Percentiles rank a stretch among this genome's conserved stretches.
phyloP scores from a whole-genome alignment of 2,113 vertebrate genomes.

The Anarrhichthys ocellatus region DNA sequence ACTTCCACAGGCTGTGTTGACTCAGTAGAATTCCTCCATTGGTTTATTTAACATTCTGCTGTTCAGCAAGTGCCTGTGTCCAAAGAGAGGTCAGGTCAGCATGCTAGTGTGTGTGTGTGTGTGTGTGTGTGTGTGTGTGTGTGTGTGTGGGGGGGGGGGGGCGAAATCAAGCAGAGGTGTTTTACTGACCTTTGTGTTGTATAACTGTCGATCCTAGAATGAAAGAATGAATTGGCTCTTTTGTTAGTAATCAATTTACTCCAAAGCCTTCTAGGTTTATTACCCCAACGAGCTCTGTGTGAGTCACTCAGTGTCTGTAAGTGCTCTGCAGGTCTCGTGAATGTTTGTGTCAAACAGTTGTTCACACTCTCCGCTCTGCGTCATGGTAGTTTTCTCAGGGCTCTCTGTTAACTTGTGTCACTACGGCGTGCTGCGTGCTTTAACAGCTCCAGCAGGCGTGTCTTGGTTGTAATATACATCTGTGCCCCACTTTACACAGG shows the following conservation, averaged over 20 bases:
- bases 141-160: neutral
- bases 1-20: constrained; percentile 44
- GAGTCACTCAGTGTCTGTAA: constrained; percentile 14
- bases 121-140: constrained; percentile 1
- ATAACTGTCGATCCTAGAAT: neutral
- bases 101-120: neutral
- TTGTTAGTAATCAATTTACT: constrained; percentile 19
- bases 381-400: constrained; percentile 29
- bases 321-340: constrained; percentile 11
- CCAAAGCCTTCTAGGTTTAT: constrained; percentile 6
- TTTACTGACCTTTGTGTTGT: constrained; percentile 10
- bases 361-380: constrained; percentile 23
- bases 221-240: neutral
- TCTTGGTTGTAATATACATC: neutral
- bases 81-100: constrained; percentile 44
- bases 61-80: constrained; percentile 61
- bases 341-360: constrained; percentile 21
- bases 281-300: neutral
- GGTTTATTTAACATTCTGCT: constrained; percentile 68
- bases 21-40: constrained; percentile 63
- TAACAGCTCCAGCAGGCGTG: constrained; percentile 10
- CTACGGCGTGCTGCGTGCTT: neutral
- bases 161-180: neutral
- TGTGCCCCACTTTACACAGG: neutral
- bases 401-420: constrained; percentile 6